phyloP scores from a whole-genome alignment of 2,797 vertebrate species.

The Gymnocypris eckloni region DNA sequence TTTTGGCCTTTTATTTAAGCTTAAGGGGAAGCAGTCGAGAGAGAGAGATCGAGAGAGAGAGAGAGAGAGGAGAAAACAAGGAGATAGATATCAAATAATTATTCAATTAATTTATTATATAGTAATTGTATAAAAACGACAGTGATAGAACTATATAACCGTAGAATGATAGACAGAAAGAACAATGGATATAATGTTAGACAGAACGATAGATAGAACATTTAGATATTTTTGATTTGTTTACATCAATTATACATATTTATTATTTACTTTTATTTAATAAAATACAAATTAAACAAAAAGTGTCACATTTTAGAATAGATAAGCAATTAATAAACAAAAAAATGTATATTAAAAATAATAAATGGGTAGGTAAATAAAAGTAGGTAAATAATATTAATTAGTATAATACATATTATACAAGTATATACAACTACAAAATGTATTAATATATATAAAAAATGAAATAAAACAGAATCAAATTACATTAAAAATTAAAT shows the following conservation, averaged over 20 bases:
- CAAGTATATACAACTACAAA: not conserved
- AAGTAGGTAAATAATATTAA: too few species aligned
- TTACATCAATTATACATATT: too few species aligned
- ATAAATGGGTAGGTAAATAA: not conserved
- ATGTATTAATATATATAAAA: slow-evolving; percentile 1
- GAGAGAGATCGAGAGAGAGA: not conserved
- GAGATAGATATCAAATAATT: too few species aligned
- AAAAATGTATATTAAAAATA: not conserved
- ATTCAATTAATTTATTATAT: too few species aligned
- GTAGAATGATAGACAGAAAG: too few species aligned
- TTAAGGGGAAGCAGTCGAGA: not conserved
- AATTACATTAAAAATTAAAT: not conserved
- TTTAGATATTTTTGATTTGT: not conserved
- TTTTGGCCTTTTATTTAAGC: not conserved
- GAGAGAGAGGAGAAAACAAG: not conserved
- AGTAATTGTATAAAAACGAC: too few species aligned
- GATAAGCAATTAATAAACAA: not conserved
- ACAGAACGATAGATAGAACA: not conserved
- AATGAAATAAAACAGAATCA: not conserved
- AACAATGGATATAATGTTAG: not conserved
- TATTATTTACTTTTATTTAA: not conserved
- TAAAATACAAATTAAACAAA: not conserved
- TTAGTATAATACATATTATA: too few species aligned
- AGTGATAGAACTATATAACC: too few species aligned
- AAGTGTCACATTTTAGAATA: too few species aligned